Base-by-base conservation (phyloP, 1,140 invertebrate species). In the Himalopsyche phryganea region DNA sequence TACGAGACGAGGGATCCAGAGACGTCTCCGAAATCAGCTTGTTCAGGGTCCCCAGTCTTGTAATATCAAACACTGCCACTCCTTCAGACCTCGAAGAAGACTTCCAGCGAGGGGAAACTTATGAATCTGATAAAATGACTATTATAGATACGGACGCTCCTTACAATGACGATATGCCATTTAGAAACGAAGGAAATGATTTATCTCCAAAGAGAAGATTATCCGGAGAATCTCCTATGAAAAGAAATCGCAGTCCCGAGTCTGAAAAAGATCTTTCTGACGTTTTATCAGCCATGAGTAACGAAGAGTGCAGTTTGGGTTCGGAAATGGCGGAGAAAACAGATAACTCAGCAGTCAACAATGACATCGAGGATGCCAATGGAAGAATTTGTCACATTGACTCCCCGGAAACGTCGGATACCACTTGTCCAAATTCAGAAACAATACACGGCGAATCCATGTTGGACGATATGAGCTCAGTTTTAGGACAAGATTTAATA, bases 331-430 rank as follows among this genome's bases (percentile, higher is more conserved):
- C 83, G 18, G 83, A 85, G 61, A 67, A 69, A 15, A 80, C 79
- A 66, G 75, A 79, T 1, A n/a, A n/a, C n/a, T 78, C 73, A 9
- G 23, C n/a, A n/a, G 51, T 66, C 69, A 55, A 66, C 69, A 63
- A 67, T 42, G 70, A 75, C 45, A 79, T 80, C 5, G 72, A 76
- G 9, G 80, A 83, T 57, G 68, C 80, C 50, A 74, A 75, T n/a
- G 78, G 73, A 33, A 76, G 81, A 40, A 88, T 91, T 11, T 82
- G 82, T 9, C 88, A 91, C 65, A 90, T 90, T 40, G 89, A 91
- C 61, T 90, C 88, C 0, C 87, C 89, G 0, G 89, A 91, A 75
- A 81, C 83, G 36, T 90, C 88, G 0, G 89, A 91, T 48, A 81
- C 84, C 1, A 84, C 83, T 1, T 78, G 79, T 51, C 72, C 80